Base-by-base conservation (phyloP, 1,140 invertebrate genomes). In the Colletes latitarsis region DNA sequence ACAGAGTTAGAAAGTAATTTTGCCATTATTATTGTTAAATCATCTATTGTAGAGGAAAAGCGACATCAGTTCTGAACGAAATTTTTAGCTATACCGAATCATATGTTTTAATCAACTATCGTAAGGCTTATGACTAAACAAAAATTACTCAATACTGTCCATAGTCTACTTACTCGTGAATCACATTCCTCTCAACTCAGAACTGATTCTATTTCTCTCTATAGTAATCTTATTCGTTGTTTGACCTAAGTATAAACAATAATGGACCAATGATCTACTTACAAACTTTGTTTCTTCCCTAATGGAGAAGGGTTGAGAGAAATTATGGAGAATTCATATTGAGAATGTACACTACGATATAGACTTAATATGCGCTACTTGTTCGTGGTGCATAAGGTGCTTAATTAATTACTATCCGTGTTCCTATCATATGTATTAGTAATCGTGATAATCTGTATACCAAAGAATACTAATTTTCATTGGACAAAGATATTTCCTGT, bases 251-350 rank as follows among this genome's bases (percentile, higher is more conserved):
- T 41, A 75, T 49, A 84, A 74, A 83, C 39, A 72, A 70, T 60
- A 77, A 86, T 58, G 88, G 88, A 88, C 88, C 88, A 88, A 88
- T 87, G 53, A 77, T 77, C 19, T 80, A 68, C 66, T 12, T 77
- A 77, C 9, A 21, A 72, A 66, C 19, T 9, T 64, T 69, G 43
- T 39, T 49, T 14, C 9, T 43, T 58, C 4, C 57, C 17, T 58
- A 43, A 66, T 0, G 8, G 3, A 17, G 9, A 57, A 76, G 41
- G 5, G 43, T 17, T 14, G 49, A 49, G 46, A 53, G 10, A 3
- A 19, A 19, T 41, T 14, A 21, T 17, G 53, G 30, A 69, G 46
- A 75, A 70, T 79, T 41, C 19, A 0, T 63, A 70, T 74, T 55
- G 41, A 68, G n/a, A 60, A 55, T 63, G 30, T 41, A 63, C 15